Conservation (phyloP, 2,888 invertebrate genomes). For the Dasypogon diadema region DNA sequence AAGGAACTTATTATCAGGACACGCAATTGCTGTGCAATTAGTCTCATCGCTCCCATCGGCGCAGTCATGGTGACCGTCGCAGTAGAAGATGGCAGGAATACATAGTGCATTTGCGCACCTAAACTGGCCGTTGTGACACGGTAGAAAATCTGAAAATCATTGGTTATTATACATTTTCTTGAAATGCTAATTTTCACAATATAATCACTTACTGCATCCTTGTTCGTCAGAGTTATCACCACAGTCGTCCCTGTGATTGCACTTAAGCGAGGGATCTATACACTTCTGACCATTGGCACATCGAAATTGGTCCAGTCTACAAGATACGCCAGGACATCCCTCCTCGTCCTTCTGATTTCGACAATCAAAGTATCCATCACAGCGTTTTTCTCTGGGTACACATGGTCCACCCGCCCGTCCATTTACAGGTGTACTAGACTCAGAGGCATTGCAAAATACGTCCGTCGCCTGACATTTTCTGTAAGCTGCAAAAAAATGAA, state of each 20-base stretch:
- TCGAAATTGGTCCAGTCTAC: conserved; percentile 87
- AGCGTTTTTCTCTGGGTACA: conserved; percentile 88
- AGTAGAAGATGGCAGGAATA: conserved; percentile 88
- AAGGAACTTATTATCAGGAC: conserved; percentile 91
- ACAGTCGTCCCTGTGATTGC: conserved; percentile 92
- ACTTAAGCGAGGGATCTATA: conserved; percentile 81
- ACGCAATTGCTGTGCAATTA: conserved; percentile 88
- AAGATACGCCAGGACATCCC: conserved; percentile 78
- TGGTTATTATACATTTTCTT: background rate
- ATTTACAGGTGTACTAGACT: conserved; percentile 69
- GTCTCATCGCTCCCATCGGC: conserved; percentile 90
- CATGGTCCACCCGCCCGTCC: conserved; percentile 78
- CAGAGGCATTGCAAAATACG: conserved; percentile 84
- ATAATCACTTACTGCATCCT: conserved; percentile 79
- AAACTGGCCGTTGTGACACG: conserved; percentile 91
- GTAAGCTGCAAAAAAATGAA: conserved; percentile 75
- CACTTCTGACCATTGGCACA: conserved; percentile 86
- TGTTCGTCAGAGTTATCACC: conserved; percentile 92
- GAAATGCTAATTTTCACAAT: too few species aligned
- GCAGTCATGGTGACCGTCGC: conserved; percentile 88
- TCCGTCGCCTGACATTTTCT: conserved; percentile 88
- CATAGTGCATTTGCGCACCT: conserved; percentile 93
- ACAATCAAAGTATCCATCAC: conserved; percentile 92
- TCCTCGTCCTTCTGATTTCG: conserved; percentile 85
- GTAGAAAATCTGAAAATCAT: conserved; percentile 79